Evolutionary conservation across 1,140 invertebrate genomes (phyloP).

Genomic region (Hirudo medicinalis): DNA sequence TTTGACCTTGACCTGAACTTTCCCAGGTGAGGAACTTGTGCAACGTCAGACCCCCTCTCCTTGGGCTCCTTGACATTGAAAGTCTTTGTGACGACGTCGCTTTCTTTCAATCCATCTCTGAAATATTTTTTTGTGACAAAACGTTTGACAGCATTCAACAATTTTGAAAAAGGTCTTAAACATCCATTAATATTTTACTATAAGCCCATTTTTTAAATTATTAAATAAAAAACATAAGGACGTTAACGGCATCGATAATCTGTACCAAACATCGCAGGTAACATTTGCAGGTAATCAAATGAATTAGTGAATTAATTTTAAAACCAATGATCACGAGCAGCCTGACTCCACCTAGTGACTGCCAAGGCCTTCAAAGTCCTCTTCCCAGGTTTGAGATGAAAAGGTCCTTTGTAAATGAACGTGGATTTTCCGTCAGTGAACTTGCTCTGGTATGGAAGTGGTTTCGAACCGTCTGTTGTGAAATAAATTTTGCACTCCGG

Average conservation of each 20-base stretch:
- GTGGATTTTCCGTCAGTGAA: conserved; percentile 35
- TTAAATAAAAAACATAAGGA: too few species aligned
- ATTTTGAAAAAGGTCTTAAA: neutral
- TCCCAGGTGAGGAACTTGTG: too few species aligned
- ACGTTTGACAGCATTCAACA: neutral
- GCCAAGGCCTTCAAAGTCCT: conserved; percentile 37
- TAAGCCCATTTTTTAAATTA: too few species aligned
- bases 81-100: conserved; percentile 38
- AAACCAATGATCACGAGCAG: neutral
- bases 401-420: conserved; percentile 40
- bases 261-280: too few species aligned
- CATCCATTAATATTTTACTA: too few species aligned
- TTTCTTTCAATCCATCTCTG: conserved; percentile 40
- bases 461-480: conserved; percentile 41
- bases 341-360: conserved; percentile 31
- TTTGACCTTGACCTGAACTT: too few species aligned
- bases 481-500: conserved; percentile 38
- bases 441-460: conserved; percentile 36
- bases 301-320: too few species aligned
- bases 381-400: conserved; percentile 39
- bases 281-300: too few species aligned
- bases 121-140: conserved; percentile 2
- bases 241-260: too few species aligned
- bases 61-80: conserved; percentile 31
- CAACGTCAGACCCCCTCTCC: too few species aligned